Evolutionary conservation across 1,140 invertebrate genomes (phyloP).

Genomic region (Laodelphax striatellus): DNA sequence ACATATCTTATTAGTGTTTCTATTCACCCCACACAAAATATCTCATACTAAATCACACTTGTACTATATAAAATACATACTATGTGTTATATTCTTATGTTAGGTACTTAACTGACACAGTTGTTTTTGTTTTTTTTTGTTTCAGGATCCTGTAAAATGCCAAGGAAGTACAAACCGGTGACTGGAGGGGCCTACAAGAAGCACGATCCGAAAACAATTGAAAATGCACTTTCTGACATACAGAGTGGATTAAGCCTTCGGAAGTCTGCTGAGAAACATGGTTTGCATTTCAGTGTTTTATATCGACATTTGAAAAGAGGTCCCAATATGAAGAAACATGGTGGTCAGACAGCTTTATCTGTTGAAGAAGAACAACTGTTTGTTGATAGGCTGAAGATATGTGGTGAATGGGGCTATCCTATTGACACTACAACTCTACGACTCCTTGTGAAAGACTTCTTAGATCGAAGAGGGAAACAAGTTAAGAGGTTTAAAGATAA

Average conservation of each 20-base stretch:
- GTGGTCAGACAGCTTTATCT: slow-evolving; percentile 11
- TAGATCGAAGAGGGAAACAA: slow-evolving; percentile 9
- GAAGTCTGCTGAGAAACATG: slow-evolving; percentile 11
- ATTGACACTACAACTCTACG: slow-evolving; percentile 4
- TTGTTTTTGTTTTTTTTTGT: background rate
- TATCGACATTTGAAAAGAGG: slow-evolving; percentile 6
- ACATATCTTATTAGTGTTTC: too few relatives aligned
- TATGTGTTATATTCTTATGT: slow-evolving; percentile 3
- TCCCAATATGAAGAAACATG: background rate
- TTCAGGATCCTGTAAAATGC: slow-evolving; percentile 7
- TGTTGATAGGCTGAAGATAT: background rate
- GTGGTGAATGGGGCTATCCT: slow-evolving; percentile 11
- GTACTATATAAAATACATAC: slow-evolving; percentile 9
- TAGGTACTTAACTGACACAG: background rate
- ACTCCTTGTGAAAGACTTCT: slow-evolving; percentile 8
- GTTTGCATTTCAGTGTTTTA: slow-evolving; percentile 4
- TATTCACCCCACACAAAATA: too few relatives aligned
- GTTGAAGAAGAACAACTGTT: slow-evolving; percentile 8
- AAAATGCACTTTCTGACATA: slow-evolving; percentile 11
- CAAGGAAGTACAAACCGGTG: slow-evolving; percentile 10
- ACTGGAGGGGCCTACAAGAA: slow-evolving; percentile 6
- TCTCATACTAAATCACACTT: too few relatives aligned
- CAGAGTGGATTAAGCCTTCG: slow-evolving; percentile 4
- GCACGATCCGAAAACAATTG: slow-evolving; percentile 5
- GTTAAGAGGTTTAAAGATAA: slow-evolving; percentile 6